Base-by-base conservation (phyloP, 2,797 vertebrate genomes). In the Hemitrygon akajei region DNA sequence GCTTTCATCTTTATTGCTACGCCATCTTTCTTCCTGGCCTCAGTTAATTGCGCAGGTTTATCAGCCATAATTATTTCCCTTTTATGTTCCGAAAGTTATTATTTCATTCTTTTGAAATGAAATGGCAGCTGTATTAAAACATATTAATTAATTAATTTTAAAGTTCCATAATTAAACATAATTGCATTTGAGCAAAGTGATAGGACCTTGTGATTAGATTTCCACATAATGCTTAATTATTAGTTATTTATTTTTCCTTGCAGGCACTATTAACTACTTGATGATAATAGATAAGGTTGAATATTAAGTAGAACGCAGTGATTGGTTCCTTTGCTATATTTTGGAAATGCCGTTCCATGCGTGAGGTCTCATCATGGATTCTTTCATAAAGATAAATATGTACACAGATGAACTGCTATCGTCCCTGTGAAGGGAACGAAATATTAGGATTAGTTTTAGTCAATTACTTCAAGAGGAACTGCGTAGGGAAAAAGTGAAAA, bases 1-100 rank as follows among this genome's bases (percentile, higher is more conserved):
- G 71, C 91, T 93, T 93, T 93, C 91, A 93, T 93, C 71, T 93
- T 73, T 93, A 93, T 73, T 93, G 71, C 91, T 47, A 27, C 22
- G 11, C 27, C 25, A 56, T 40, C 66, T 69, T 56, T 75, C 91
- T 93, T 93, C 91, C 91, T 93, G 69, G 37, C 75, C 71, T n/a
- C 91, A 76, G 22, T 93, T 93, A 73, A 93, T 76, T 76, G 71
- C 76, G 37, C 34, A 30, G 10, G 18, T 93, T 75, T 93, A 93
- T 93, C 91, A 47, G 91, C 66, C 18, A 76, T 56, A 93, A 76
- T 93, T 93, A 93, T 93, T 93, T 91, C 40, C 25, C 6, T 93
- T 93, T 56, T 5, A 76, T 56, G 47, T 56, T 11, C 37, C 14
- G 27, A 40, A 6, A 2, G 40, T 93, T 75, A 75, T 75, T 14